Evolutionary conservation across 2,888 invertebrate genomes (phyloP), one percentile per base, ranked within the genome.

Genomic region (Pachymerium ferrugineum): DNA sequence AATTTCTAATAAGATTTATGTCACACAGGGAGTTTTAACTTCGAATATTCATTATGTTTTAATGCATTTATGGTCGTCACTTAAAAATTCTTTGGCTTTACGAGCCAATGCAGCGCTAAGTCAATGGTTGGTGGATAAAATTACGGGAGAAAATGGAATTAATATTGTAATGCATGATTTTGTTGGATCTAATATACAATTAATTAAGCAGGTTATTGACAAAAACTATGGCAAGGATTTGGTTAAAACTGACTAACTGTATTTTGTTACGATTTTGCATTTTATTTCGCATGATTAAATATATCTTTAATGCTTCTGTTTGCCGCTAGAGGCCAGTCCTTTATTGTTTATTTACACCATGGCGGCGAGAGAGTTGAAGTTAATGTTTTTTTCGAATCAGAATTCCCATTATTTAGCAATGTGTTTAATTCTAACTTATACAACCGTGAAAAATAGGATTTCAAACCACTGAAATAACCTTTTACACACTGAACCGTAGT

Each of bases 101-200:
- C 81, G 83, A n/a, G 79, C 80, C 30, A 81, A 81, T 74, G 77
- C 77, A 28, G 79, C 78, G 10, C 74, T 83, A 42, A 77, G 81
- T 70, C 78, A 83, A 72, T 84, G 84, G 84, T 75, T 85, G 30
- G 76, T 79, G 29, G 77, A 78, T 62, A 82, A 82, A 76, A 74
- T 74, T 8, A 76, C 79, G 4, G 81, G 81, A 0, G 72, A 76
- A 8, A 78, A 79, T 12, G 86, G 87, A 2, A 83, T 91, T 30
- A 94, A 94, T 80, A 88, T 94, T 0, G 88, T 92, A 76, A 90
- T 93, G 16, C 87, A 88, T 0, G 94, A 94, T 83, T 94, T 90
- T 80, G 86, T 93, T 0, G 88, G 91, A 42, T 84, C 87, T 67
- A 84, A 89, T 76, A 87, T 86, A 30, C 78, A 86, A 72, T 90